Conservation (phyloP, 2,888 invertebrate genomes). For the Drosophila acutilabella region DNA sequence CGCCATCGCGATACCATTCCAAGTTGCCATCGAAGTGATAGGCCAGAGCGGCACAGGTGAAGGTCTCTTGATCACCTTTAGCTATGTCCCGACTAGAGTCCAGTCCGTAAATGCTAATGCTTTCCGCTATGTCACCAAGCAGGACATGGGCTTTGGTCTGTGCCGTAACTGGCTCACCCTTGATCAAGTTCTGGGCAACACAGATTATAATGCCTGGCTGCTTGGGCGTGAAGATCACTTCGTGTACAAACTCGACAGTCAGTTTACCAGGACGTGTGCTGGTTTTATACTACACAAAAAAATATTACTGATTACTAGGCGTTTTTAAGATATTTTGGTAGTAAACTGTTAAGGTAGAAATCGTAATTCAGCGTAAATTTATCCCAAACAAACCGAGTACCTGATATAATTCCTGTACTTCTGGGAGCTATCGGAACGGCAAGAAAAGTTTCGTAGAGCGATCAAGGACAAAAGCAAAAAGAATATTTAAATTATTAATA, state of each 20-base stretch:
- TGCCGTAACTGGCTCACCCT: conserved; percentile 73
- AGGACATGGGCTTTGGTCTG: conserved; percentile 74
- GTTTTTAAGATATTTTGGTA: too few species aligned
- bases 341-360: not conserved
- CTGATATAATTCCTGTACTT: conserved; percentile 49
- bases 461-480: conserved; percentile 21
- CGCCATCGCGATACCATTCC: conserved; percentile 85
- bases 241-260: conserved; percentile 79
- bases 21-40: conserved; percentile 86
- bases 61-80: conserved; percentile 86
- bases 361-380: not conserved
- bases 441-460: conserved; percentile 13
- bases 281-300: conserved; percentile 49
- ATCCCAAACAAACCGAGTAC: conserved; percentile 44
- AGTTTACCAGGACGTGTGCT: conserved; percentile 62
- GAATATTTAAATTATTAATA: conserved; percentile 12
- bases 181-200: conserved; percentile 84
- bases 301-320: too few species aligned
- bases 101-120: conserved; percentile 85
- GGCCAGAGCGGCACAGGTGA: conserved; percentile 87
- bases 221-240: conserved; percentile 83
- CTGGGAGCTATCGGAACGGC: conserved; percentile 32
- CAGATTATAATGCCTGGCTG: conserved; percentile 85
- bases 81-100: conserved; percentile 85
- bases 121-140: conserved; percentile 82